Base-by-base conservation (phyloP, 1,140 invertebrate species). In the Pseudomyrmex flavicornis region DNA sequence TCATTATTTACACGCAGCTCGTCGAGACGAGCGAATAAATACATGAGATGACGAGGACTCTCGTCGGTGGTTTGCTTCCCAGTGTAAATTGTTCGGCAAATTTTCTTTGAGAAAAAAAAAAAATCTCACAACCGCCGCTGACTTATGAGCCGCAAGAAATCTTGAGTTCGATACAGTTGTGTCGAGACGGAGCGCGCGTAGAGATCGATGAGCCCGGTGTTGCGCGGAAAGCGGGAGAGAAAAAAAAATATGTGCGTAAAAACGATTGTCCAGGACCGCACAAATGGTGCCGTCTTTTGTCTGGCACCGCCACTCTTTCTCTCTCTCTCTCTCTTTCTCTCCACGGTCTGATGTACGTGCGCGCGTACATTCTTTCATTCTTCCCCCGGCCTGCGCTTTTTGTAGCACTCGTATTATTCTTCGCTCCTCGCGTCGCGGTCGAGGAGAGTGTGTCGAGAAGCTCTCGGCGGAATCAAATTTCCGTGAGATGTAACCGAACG, bases 381-480 rank as follows among this genome's bases (percentile, higher is more conserved):
- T 3, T 2, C 35, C 35, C 50, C 48, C 44, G 54, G 22, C 9
- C 58, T 35, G 17, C 63, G 72, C 48, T 85, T 87, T 87, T 85
- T 87, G 50, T 76, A 68, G 26, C 59, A 65, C 54, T 58, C 46
- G 85, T 84, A 84, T 86, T 88, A 86, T 86, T 72, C 82, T 84
- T 84, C 70, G 26, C 35, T 72, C 22, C 56, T 46, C 63, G 15
- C 44, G 15, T 52, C 46, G 54, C 17, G 75, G 74, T 66, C 61
- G 58, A 69, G 35, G 26, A 75, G 35, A 35, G 5, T 35, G 50
- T 75, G 74, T 85, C 69, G 74, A 46, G 70, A 68, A 77, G 59
- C 82, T 48, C 73, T 79, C 63, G 74, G 20, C 54, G 20, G 86
- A 89, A 89, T 89, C 86, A 85, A 89, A 89, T 89, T 89, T 89